Evolutionary conservation across 1,140 invertebrate species (phyloP).

Genomic region (Halictus rubicundus): DNA sequence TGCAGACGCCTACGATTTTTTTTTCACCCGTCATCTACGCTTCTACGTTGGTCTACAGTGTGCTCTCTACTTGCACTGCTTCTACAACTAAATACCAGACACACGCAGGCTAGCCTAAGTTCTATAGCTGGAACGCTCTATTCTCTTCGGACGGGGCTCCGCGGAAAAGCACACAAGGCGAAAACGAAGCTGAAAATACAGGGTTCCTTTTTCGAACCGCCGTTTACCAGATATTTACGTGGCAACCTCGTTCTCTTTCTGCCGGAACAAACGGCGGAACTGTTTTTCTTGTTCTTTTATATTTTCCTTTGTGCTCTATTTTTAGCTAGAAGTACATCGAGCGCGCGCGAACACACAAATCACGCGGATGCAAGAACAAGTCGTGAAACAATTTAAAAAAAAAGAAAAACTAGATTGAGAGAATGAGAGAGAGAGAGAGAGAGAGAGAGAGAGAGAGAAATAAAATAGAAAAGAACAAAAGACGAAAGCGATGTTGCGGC

Average conservation of each 20-base stretch:
- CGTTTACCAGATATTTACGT: slow-evolving; percentile 8
- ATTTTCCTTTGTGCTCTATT: slow-evolving; percentile 16
- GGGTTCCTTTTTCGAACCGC: background rate
- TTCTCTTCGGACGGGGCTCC: background rate
- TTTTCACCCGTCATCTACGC: slow-evolving; percentile 40
- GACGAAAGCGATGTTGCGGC: slow-evolving; percentile 18
- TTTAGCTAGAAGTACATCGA: slow-evolving; percentile 23
- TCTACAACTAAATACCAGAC: slow-evolving; percentile 15
- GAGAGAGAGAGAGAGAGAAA: slow-evolving; percentile 9
- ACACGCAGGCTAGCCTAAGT: slow-evolving; percentile 15
- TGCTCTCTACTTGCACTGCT: slow-evolving; percentile 25
- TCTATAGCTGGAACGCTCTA: background rate
- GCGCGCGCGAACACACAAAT: background rate
- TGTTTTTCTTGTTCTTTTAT: background rate
- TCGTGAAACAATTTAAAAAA: background rate
- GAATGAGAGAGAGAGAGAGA: background rate
- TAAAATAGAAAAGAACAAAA: slow-evolving; percentile 1
- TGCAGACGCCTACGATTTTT: slow-evolving; percentile 35
- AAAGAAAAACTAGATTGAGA: slow-evolving; percentile 5
- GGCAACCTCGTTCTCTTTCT: slow-evolving; percentile 7
- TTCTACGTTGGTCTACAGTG: background rate
- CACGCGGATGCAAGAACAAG: slow-evolving; percentile 3
- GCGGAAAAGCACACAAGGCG: slow-evolving; percentile 9
- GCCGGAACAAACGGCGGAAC: slow-evolving; percentile 22
- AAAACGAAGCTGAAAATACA: slow-evolving; percentile 12